These are phyloP conservation scores for Tachycineta bicolor DNA, from an alignment of 2,113 vertebrate genomes.

Conservation along the genomic window DNA sequence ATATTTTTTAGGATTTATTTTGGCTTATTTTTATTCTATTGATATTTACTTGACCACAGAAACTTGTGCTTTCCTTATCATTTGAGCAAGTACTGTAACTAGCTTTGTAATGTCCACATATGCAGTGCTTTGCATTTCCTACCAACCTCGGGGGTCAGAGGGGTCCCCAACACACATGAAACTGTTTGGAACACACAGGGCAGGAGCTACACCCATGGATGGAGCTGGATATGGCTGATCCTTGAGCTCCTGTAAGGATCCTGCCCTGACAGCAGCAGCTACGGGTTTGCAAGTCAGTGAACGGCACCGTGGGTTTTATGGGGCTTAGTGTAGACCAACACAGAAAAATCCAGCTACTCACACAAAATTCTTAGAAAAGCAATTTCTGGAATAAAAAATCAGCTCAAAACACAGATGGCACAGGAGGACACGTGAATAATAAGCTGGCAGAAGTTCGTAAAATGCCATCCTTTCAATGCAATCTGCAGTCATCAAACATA, in stretches of 20 bases:
- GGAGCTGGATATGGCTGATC: neutral
- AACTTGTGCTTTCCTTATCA: neutral
- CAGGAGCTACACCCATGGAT: neutral
- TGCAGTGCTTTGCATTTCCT: neutral
- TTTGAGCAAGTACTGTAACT: neutral
- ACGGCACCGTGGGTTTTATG: neutral
- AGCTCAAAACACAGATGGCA: neutral
- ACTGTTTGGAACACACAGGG: neutral
- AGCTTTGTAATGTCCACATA: neutral
- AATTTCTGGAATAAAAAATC: neutral
- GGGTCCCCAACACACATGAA: neutral
- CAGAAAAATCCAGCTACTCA: neutral
- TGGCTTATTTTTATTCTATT: neutral
- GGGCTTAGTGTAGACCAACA: neutral
- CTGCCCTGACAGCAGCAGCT: neutral
- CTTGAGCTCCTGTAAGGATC: neutral
- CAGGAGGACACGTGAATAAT: neutral
- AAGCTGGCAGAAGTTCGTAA: neutral
- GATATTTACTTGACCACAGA: neutral
- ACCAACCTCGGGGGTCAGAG: neutral
- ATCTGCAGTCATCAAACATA: neutral
- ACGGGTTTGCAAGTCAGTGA: neutral
- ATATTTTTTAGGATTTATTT: neutral
- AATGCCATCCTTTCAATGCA: neutral
- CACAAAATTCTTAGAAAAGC: neutral